Evolutionary conservation across 2,888 invertebrate species (phyloP).

Genomic region (Synergus laeviventris): DNA sequence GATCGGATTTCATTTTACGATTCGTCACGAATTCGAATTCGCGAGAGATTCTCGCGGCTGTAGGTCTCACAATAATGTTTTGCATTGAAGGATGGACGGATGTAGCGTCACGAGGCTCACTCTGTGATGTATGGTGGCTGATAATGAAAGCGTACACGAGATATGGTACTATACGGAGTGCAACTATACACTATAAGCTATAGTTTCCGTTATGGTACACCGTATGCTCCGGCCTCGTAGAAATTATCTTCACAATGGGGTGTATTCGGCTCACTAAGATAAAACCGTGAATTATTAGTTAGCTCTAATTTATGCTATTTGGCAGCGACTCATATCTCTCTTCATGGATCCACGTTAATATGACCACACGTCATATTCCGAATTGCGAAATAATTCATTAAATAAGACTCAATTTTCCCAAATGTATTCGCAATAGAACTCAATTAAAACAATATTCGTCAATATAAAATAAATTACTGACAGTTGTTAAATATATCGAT

Average conservation of each 20-base stretch:
- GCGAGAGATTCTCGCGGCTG: constrained; percentile 16
- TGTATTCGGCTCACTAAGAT: constrained; percentile 58
- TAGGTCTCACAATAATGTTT: constrained; percentile 8
- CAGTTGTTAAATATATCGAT: neutral
- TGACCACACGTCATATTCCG: neutral
- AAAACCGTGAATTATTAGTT: constrained; percentile 69
- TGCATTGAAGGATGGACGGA: constrained; percentile 73
- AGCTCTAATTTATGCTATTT: constrained; percentile 61
- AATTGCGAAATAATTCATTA: neutral
- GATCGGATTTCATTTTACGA: constrained; percentile 36
- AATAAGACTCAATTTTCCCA: neutral
- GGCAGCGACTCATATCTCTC: constrained; percentile 50
- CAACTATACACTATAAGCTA: constrained; percentile 62
- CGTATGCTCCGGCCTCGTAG: constrained; percentile 50
- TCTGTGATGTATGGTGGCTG: constrained; percentile 72
- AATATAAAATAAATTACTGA: neutral
- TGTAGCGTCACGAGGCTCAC: constrained; percentile 68
- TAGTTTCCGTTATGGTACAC: constrained; percentile 65
- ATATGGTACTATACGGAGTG: constrained; percentile 59
- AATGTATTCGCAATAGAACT: neutral
- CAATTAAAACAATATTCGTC: neutral
- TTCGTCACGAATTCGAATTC: constrained; percentile 28
- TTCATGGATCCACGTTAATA: constrained; percentile 15
- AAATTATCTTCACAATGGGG: constrained; percentile 62
- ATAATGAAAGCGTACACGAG: constrained; percentile 74